These are phyloP conservation scores for Channa maculata DNA, from an alignment of 2,113 vertebrate genomes.

Conservation along the genomic window DNA sequence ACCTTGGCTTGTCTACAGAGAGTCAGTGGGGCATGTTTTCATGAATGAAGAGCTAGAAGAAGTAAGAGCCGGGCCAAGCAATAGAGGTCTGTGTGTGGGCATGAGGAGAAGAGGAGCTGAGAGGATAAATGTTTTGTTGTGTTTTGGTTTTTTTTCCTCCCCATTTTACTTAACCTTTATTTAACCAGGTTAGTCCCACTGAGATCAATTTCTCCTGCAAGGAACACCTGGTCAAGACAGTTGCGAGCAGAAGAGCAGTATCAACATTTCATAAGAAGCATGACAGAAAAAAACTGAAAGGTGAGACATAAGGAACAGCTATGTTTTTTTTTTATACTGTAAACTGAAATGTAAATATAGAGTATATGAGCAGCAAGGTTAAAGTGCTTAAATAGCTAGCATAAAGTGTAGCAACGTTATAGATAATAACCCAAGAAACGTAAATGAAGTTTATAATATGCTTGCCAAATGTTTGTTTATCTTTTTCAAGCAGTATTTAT, in stretches of 20 bases:
- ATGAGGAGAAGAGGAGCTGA: neutral
- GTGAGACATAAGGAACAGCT: neutral
- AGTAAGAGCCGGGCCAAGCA: neutral
- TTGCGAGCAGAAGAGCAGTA: constrained; percentile 38
- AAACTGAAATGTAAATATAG: constrained; percentile 40
- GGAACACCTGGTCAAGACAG: constrained; percentile 62
- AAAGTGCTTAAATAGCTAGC: neutral
- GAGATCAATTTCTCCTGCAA: constrained; percentile 51
- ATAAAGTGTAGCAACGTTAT: neutral
- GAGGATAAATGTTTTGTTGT: constrained; percentile 8
- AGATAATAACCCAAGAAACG: neutral
- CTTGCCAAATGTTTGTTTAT: neutral
- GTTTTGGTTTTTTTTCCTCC: neutral
- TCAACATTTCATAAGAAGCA: constrained; percentile 44
- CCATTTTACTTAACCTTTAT: constrained; percentile 70
- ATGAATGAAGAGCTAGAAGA: neutral
- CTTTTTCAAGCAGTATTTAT: neutral
- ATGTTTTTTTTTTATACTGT: neutral
- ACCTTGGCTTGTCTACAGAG: neutral
- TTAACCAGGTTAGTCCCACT: constrained; percentile 67
- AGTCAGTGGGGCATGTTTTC: neutral
- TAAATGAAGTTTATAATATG: neutral
- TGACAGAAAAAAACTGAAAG: neutral
- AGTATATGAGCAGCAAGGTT: constrained; percentile 19
- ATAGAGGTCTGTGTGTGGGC: constrained; percentile 16